Base-by-base conservation (phyloP, 2,888 invertebrate species). In the Spicauda simplicius region DNA sequence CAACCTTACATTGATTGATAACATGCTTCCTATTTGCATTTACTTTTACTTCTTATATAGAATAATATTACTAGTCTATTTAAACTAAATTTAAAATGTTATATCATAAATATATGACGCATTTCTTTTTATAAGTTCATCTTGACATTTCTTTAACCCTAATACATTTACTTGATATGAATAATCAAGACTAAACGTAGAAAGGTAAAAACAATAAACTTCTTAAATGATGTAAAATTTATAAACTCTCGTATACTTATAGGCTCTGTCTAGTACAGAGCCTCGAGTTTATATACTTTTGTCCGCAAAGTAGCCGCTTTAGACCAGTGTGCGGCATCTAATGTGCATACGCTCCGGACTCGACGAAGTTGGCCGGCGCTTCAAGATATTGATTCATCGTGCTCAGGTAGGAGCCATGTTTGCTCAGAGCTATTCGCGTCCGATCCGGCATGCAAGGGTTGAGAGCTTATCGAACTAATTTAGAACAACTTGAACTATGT, bases 301-400 rank as follows among this genome's bases (percentile, higher is more conserved):
- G 2, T 5, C 41, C 70, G 1, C 25, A 55, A 55, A 16, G 20
- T 16, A 45, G 12, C 20, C 0, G 14, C n/a, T 0, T 6, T 8
- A 14, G 14, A 45, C 53, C 87, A 81, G 72, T 76, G 80, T 84
- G 85, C 68, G 68, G 19, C 76, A 73, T 70, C 70, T 73, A 75
- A 79, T 82, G 81, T 87, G 87, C 85, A 89, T 86, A 84, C 85
- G 82, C 79, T 80, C 76, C 76, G 76, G 72, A 77, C 80, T 65
- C 54, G 50, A 41, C 52, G 18, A 8, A 53, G 53, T 89, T 86
- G 82, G 81, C 86, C 85, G 25, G 25, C 48, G 85, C 84, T 83
- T 79, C 74, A 81, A 82, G 84, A 86, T 90, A 90, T 90, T 88
- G 90, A 88, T 90, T 87, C 84, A 88, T 85, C 80, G 73, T 80